Conservation (phyloP, 2,888 invertebrate species). For the Nasonia oneida region DNA sequence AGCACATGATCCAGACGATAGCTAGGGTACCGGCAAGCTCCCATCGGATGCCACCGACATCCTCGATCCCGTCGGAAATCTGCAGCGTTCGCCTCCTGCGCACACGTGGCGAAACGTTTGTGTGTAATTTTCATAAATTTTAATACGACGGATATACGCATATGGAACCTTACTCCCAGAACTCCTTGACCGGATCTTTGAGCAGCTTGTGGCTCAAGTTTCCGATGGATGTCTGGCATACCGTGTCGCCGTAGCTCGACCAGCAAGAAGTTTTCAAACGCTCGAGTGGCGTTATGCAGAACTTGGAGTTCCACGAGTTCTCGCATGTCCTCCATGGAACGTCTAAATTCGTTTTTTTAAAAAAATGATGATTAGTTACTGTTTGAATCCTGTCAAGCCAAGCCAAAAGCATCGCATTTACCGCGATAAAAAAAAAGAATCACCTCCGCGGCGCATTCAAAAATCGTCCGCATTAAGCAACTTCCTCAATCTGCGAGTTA, state of each 20-base stretch:
- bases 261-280: conserved; percentile 87
- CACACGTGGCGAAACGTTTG: neutral
- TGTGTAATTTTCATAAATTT: too few relatives aligned
- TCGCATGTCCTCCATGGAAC: conserved; percentile 96
- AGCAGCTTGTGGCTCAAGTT: conserved; percentile 86
- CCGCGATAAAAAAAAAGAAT: neutral
- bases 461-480: neutral
- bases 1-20: conserved; percentile 97
- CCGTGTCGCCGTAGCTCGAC: conserved; percentile 80
- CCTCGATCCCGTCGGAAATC: conserved; percentile 94
- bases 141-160: too few relatives aligned
- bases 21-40: conserved; percentile 95
- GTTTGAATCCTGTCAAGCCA: too few relatives aligned
- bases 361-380: neutral
- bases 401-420: too few relatives aligned
- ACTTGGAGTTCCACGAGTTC: conserved; percentile 96
- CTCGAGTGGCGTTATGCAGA: conserved; percentile 94
- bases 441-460: neutral
- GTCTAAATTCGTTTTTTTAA: conserved; percentile 80
- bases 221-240: conserved; percentile 84
- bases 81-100: conserved; percentile 93
- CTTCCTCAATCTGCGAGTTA: conserved; percentile 2
- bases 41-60: conserved; percentile 94
- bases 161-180: conserved; percentile 93
- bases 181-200: conserved; percentile 97